Percentiles rank a stretch among this genome's conserved stretches.
These are phyloP conservation scores for Lophius piscatorius DNA, from an alignment of 2,113 vertebrate genomes.

Conservation along the genomic window DNA sequence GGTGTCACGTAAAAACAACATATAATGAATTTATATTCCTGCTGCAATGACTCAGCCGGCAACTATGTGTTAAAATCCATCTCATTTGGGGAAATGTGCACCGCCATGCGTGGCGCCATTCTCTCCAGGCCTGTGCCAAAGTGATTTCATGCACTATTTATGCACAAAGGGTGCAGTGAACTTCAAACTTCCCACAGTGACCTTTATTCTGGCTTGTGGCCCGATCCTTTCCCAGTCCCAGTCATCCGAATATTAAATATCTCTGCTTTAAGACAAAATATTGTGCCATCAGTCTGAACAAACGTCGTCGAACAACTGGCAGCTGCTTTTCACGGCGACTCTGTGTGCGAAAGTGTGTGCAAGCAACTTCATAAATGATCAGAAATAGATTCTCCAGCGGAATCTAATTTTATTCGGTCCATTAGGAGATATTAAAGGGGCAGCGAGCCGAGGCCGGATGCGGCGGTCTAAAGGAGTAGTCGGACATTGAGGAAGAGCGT, in stretches of 20 bases:
- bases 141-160: constrained; percentile 62
- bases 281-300: background rate
- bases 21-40: too few species aligned
- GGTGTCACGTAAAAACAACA: too few species aligned
- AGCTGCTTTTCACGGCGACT: background rate
- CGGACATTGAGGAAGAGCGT: constrained; percentile 18
- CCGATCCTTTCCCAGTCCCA: constrained; percentile 14
- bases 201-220: constrained; percentile 27
- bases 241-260: constrained; percentile 42
- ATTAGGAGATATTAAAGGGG: constrained; percentile 10
- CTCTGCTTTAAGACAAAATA: constrained; percentile 7
- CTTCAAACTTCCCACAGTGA: constrained; percentile 36
- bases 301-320: background rate
- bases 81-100: constrained; percentile 37
- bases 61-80: background rate
- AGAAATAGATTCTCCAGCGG: constrained; percentile 7
- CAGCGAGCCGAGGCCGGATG: constrained; percentile 4
- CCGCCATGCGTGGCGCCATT: constrained; percentile 20
- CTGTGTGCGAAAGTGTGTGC: background rate
- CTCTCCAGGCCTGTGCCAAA: constrained; percentile 25
- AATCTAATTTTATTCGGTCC: constrained; percentile 8
- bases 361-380: constrained; percentile 10
- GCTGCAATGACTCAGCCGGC: background rate
- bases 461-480: constrained; percentile 6
- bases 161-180: constrained; percentile 59